Conservation (phyloP, 1,140 invertebrate species). For the Spodoptera litura region DNA sequence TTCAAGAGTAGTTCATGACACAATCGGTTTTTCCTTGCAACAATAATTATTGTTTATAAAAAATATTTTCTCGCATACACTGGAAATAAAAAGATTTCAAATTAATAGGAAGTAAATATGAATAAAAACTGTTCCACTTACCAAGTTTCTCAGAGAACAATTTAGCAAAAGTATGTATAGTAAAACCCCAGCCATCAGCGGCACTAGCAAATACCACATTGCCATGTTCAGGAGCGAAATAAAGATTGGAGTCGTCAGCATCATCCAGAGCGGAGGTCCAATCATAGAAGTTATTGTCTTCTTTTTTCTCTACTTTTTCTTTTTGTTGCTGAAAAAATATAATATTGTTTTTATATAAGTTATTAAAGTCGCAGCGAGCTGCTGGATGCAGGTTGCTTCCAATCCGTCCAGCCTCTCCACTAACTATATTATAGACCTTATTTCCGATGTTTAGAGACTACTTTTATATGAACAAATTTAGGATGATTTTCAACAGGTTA, state of each 20-base stretch:
- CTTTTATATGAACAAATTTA: too few species aligned
- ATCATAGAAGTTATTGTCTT: conserved; percentile 86
- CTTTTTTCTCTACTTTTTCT: conserved; percentile 55
- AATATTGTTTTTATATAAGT: too few species aligned
- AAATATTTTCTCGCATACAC: too few species aligned
- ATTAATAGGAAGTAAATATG: too few species aligned
- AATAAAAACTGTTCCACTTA: conserved; percentile 51
- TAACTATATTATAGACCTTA: too few species aligned
- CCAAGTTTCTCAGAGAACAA: conserved; percentile 94
- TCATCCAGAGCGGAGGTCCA: conserved; percentile 94
- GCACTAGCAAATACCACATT: conserved; percentile 99
- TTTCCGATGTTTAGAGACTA: too few species aligned
- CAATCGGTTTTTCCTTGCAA: neutral
- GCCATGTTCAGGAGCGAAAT: conserved; percentile 96
- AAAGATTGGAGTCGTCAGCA: conserved; percentile 94
- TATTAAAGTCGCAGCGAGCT: too few species aligned
- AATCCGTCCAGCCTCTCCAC: too few species aligned
- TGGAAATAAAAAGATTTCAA: too few species aligned
- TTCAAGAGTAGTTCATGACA: neutral
- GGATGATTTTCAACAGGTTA: too few species aligned
- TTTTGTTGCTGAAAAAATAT: conserved; percentile 61
- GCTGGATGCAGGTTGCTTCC: too few species aligned
- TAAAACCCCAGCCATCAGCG: conserved; percentile 98
- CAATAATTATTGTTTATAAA: too few species aligned
- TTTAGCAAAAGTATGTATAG: conserved; percentile 94